These are phyloP conservation scores for Drosophila truncata DNA, from an alignment of 1,140 invertebrate species.

Conservation along the genomic window DNA sequence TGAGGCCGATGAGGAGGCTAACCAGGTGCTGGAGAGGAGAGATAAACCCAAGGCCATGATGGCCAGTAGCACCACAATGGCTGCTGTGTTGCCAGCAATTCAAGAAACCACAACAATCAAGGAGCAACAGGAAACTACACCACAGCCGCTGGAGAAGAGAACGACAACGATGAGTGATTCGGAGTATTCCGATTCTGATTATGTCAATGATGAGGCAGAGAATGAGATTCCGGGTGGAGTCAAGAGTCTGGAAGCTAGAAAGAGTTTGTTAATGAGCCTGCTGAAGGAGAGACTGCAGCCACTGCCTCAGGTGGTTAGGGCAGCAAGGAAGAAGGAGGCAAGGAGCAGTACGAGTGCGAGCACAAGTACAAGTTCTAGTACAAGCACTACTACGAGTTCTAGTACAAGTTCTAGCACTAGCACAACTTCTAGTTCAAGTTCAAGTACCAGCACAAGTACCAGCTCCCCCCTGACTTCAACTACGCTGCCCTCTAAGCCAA, in stretches of 20 bases:
- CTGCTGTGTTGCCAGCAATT: background rate
- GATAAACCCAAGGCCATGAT: slow-evolving; percentile 1
- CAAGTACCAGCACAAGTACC: background rate
- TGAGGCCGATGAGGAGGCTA: slow-evolving; percentile 31
- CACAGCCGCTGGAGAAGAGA: background rate
- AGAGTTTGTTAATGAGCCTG: slow-evolving; percentile 25
- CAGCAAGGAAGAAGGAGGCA: background rate
- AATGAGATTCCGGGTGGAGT: slow-evolving; percentile 17
- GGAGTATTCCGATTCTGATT: slow-evolving; percentile 59
- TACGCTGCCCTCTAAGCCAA: background rate
- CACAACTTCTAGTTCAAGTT: background rate
- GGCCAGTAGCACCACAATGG: slow-evolving; percentile 21
- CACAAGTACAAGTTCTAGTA: background rate
- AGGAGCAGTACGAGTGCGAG: background rate
- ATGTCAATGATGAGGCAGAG: slow-evolving; percentile 58
- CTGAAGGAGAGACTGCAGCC: slow-evolving; percentile 38
- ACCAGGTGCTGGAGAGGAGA: slow-evolving; percentile 19
- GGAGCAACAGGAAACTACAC: slow-evolving; percentile 27
- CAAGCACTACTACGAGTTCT: slow-evolving; percentile 3
- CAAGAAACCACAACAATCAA: background rate
- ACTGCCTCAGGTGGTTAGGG: background rate
- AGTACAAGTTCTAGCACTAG: background rate
- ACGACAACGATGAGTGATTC: slow-evolving; percentile 5
- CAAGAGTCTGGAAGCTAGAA: slow-evolving; percentile 29
- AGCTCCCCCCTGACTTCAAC: background rate